Conservation (phyloP, 2,888 invertebrate species). For the Oxycera nigricornis region DNA sequence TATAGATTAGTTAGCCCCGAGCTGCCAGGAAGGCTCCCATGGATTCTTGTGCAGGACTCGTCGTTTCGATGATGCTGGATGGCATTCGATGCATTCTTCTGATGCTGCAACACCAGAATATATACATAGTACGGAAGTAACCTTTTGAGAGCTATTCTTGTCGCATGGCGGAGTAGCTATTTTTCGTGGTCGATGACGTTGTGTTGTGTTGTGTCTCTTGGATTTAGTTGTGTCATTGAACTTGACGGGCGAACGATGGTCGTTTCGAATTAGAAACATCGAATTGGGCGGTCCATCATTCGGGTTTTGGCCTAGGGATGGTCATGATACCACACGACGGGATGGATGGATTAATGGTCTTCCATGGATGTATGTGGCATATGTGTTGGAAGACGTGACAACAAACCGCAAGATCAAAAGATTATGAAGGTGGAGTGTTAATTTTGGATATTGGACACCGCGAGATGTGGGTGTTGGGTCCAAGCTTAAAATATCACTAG, state of each 20-base stretch:
- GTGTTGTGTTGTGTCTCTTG: neutral
- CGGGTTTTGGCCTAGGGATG: neutral
- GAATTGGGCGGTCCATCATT: constrained; percentile 6
- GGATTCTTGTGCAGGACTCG: neutral
- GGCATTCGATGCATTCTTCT: constrained; percentile 21
- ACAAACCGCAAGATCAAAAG: neutral
- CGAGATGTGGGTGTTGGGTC: neutral
- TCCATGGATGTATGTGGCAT: no score
- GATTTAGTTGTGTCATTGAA: constrained; percentile 3
- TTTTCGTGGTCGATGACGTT: neutral
- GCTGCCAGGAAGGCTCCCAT: neutral
- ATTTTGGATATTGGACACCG: neutral
- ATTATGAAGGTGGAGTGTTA: neutral
- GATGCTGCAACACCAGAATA: neutral
- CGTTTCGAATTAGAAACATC: neutral
- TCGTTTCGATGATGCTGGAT: neutral
- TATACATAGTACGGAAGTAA: constrained; percentile 26
- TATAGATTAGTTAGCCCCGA: neutral
- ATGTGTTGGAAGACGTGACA: neutral
- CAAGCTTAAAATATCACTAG: neutral
- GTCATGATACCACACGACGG: no score
- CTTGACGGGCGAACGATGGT: constrained; percentile 11
- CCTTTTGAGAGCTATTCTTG: constrained; percentile 24
- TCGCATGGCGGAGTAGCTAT: constrained; percentile 4
- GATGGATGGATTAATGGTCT: no score